Base-by-base conservation (phyloP, 2,797 vertebrate species). In the Hypotaenidia okinawae region DNA sequence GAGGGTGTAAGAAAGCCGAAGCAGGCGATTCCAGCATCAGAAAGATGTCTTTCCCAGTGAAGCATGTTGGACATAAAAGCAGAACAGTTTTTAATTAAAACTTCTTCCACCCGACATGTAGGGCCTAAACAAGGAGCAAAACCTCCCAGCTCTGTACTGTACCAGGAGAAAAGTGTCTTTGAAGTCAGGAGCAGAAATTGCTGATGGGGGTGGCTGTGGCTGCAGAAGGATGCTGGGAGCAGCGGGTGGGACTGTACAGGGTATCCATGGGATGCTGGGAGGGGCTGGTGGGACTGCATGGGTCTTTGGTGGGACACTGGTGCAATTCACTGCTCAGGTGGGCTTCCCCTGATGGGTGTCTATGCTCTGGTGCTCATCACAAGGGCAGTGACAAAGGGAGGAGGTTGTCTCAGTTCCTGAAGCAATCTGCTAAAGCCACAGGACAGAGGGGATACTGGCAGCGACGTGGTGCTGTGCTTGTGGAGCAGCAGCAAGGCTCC, bases 41-140 rank as follows among this genome's bases (percentile, higher is more conserved):
- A 78, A 80, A 68, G 90, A 86, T 79, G 67, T 45, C 59, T 77
- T 74, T 82, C 85, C 54, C 33, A 4, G 16, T 74, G 83, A 72
- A 94, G 66, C 61, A 16, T 75, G 89, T 77, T 94, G 87, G 87
- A 90, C 85, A 88, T 90, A 88, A 94, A 96, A 94, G 82, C 87
- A 82, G 81, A 94, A 54, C 68, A 84, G 90, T 73, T 91, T 94
- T 93, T 93, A 91, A 94, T 94, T 94, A 91, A 82, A 70, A 87
- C 59, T 76, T 79, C 72, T 82, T 73, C 91, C 68, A 66, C 52
- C 28, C 91, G 63, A 43, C 51, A 10, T 6, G 59, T 37, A 92
- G 24, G 55, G 30, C 30, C 78, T 63, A 47, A 89, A 70, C 25
- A 58, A 67, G 64, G 52, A 93, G 5, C 54, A 74, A 45, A 72